Evolutionary conservation across 2,113 vertebrate species (phyloP).

Genomic region (Melanerpes formicivorus): DNA sequence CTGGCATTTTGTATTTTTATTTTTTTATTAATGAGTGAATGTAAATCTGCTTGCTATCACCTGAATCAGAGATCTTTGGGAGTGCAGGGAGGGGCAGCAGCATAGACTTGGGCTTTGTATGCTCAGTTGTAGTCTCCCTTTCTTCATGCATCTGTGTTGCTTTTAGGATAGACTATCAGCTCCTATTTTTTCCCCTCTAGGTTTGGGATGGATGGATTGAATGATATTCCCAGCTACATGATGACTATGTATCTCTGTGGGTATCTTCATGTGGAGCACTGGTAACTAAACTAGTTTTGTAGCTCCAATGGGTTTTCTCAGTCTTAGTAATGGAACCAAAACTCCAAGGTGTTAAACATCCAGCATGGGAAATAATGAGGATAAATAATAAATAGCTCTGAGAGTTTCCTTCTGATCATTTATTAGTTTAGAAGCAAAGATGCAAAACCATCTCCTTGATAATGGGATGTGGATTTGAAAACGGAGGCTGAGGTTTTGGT

Average conservation of each 20-base stretch:
- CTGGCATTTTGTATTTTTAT: neutral
- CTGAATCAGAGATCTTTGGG: neutral
- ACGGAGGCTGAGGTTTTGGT: constrained; percentile 37
- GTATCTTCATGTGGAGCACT: neutral
- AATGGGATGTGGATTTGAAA: constrained; percentile 42
- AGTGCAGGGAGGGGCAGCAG: neutral
- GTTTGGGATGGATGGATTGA: neutral
- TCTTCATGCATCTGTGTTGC: neutral
- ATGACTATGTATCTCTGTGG: neutral
- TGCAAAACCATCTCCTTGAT: constrained; percentile 8
- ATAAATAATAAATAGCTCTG: neutral
- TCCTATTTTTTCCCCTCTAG: neutral
- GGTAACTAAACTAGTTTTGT: neutral
- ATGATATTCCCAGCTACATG: neutral
- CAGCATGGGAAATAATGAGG: neutral
- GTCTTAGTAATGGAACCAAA: neutral
- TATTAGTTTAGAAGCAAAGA: neutral
- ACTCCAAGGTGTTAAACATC: neutral
- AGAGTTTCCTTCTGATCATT: neutral
- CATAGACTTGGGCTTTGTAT: neutral
- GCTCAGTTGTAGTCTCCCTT: neutral
- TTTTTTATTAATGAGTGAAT: neutral
- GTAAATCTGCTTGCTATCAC: neutral
- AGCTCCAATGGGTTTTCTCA: neutral
- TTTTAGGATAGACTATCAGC: neutral